phyloP scores from a whole-genome alignment of 1,140 invertebrate species.

The Pristionchus pacificus region DNA sequence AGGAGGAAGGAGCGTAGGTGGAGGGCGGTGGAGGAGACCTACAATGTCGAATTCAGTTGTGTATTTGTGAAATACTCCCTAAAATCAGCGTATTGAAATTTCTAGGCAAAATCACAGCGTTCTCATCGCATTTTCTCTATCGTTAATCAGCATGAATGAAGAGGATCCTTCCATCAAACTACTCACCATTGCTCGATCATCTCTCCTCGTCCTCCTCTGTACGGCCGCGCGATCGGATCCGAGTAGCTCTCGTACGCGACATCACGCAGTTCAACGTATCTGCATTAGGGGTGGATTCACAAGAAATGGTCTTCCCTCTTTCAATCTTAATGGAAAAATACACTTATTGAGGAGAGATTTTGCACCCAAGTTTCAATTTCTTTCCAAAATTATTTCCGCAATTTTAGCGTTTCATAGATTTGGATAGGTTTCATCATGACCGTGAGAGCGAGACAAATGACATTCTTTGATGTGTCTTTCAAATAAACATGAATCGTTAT shows the following conservation, averaged over 20 bases:
- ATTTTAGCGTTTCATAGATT: too few species aligned
- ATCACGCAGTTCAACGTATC: background rate
- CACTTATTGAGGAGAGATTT: too few species aligned
- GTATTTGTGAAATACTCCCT: background rate
- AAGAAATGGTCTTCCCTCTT: background rate
- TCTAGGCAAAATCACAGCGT: too few species aligned
- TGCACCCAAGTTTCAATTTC: too few species aligned
- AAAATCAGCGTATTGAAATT: background rate
- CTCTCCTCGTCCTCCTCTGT: background rate
- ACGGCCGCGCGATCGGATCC: background rate
- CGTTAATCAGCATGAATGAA: too few species aligned
- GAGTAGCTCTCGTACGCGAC: background rate
- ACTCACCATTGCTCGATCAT: background rate
- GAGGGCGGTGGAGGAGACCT: background rate
- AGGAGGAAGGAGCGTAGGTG: background rate
- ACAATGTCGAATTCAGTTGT: background rate
- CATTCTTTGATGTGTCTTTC: too few species aligned
- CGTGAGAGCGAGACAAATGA: too few species aligned
- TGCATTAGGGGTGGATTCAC: too few species aligned
- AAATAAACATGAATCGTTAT: too few species aligned
- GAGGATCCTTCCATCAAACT: background rate
- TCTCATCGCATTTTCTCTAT: background rate
- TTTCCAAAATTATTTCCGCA: too few species aligned
- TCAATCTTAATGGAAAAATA: background rate
- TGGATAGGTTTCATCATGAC: too few species aligned